phyloP scores from a whole-genome alignment of 2,888 invertebrate species.

The Therioaphis trifolii region DNA sequence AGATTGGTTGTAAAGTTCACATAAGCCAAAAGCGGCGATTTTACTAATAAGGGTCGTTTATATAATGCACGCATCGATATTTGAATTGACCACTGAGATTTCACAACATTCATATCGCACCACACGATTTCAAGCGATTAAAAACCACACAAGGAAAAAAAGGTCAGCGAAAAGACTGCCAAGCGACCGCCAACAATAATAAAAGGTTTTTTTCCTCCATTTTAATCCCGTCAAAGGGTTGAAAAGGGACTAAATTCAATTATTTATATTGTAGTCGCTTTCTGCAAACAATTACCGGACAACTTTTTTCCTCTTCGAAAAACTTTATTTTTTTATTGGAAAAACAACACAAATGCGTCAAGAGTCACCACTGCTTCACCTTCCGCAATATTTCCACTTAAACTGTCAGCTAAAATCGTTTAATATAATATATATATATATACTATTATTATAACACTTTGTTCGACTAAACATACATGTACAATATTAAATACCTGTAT shows the following conservation, averaged over 20 bases:
- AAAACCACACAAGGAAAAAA: constrained; percentile 55
- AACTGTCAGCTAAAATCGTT: not conserved
- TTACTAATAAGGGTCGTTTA: not conserved
- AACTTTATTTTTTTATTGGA: constrained; percentile 51
- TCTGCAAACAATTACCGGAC: constrained; percentile 50
- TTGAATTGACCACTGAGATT: constrained; percentile 28
- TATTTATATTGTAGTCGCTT: constrained; percentile 62
- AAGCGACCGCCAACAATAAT: constrained; percentile 42
- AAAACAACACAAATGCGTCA: constrained; percentile 29
- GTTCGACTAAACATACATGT: constrained; percentile 13
- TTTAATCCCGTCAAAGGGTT: constrained; percentile 60
- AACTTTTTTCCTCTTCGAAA: constrained; percentile 39
- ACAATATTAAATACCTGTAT: constrained; percentile 12
- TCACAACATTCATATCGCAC: constrained; percentile 18
- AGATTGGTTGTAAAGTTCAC: not conserved
- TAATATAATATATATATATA: not conserved
- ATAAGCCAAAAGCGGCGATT: not conserved
- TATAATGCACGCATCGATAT: not conserved
- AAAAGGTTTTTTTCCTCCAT: constrained; percentile 49
- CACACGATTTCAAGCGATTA: constrained; percentile 36
- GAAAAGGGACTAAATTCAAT: constrained; percentile 63
- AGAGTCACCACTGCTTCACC: not conserved
- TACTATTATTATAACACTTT: constrained; percentile 36
- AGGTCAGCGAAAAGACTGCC: constrained; percentile 39
- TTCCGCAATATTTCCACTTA: constrained; percentile 6